phyloP scores from a whole-genome alignment of 2,113 vertebrate genomes.

The Aix galericulata region DNA sequence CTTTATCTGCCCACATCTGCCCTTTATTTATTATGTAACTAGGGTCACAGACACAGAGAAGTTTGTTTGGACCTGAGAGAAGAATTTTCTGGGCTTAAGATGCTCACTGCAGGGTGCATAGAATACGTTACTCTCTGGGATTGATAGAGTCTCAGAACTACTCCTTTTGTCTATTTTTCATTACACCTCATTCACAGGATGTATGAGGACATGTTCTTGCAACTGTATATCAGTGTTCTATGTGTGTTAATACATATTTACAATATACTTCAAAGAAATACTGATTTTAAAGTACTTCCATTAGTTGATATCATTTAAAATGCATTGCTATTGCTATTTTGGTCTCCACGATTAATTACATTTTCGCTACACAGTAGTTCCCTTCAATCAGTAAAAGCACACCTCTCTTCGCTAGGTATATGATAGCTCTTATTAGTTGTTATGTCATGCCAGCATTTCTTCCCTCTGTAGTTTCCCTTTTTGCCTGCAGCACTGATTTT shows the following conservation, averaged over 20 bases:
- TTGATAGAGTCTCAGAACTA: neutral
- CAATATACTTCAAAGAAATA: neutral
- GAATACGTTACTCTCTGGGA: neutral
- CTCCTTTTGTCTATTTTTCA: neutral
- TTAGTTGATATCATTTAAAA: neutral
- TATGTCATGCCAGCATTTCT: neutral
- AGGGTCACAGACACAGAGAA: neutral
- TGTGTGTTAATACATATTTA: neutral
- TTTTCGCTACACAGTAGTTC: neutral
- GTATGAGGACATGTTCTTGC: neutral
- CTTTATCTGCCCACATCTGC: neutral
- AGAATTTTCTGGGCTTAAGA: neutral
- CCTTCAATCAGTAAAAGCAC: neutral
- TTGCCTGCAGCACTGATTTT: conserved; percentile 2
- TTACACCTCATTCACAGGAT: neutral
- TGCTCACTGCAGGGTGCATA: neutral
- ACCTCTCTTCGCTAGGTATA: neutral
- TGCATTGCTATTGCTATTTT: neutral
- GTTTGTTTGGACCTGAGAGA: neutral
- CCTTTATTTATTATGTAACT: neutral
- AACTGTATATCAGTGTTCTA: neutral
- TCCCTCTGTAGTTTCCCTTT: neutral
- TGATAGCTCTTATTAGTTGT: neutral
- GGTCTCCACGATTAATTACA: neutral
- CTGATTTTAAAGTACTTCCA: neutral